A percentile compares a stretch with the other conserved stretches of the same genome.
Conservation (phyloP, 2,888 invertebrate genomes). For the Leptinotarsa haldemani region DNA sequence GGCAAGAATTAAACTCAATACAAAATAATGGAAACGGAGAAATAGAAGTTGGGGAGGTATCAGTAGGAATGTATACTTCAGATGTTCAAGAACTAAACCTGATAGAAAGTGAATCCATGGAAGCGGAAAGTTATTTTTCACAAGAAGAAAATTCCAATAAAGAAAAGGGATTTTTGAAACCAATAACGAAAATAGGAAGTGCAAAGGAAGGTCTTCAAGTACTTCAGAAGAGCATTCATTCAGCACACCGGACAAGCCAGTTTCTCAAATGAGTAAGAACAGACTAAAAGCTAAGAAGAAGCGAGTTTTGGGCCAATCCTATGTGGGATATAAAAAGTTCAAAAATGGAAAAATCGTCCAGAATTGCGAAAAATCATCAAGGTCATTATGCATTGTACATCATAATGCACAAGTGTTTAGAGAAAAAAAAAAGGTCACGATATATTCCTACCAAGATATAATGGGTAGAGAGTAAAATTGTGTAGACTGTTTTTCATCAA, state of each 20-base stretch:
- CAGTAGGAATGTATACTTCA: constrained; percentile 7
- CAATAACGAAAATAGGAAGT: background rate
- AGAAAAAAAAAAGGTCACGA: background rate
- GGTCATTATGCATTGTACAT: constrained; percentile 7
- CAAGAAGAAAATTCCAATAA: background rate
- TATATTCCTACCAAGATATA: background rate
- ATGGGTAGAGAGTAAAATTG: background rate
- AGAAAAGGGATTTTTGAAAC: constrained; percentile 12
- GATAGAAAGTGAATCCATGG: constrained; percentile 10
- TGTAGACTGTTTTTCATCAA: background rate
- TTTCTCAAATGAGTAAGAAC: background rate
- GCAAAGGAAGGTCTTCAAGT: background rate
- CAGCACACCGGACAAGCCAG: background rate
- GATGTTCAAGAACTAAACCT: constrained; percentile 9
- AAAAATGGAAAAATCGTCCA: constrained; percentile 13
- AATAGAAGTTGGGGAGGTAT: constrained; percentile 13
- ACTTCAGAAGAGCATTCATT: background rate
- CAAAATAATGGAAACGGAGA: constrained; percentile 10
- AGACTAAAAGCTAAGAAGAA: background rate
- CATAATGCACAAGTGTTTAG: no score
- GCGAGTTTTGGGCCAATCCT: background rate
- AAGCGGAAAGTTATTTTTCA: constrained; percentile 2
- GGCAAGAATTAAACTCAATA: constrained; percentile 9
- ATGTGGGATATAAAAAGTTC: constrained; percentile 7
- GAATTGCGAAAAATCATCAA: constrained; percentile 18